A percentile compares a stretch with the other conserved stretches of the same genome.
phyloP scores from a whole-genome alignment of 1,140 invertebrate genomes.

The Chymomyza costata region DNA sequence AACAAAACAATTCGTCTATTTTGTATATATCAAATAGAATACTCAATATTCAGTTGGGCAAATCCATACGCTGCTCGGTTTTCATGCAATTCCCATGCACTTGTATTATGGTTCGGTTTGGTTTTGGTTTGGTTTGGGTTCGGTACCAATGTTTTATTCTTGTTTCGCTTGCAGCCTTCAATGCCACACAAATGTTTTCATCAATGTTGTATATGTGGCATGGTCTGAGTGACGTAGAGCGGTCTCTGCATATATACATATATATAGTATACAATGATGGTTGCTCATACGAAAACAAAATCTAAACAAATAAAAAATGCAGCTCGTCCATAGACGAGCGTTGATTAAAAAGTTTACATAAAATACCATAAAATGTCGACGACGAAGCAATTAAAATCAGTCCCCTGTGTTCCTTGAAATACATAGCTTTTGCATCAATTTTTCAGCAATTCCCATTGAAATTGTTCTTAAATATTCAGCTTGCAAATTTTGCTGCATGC shows the following conservation, averaged over 20 bases:
- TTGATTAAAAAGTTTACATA: slow-evolving; percentile 28
- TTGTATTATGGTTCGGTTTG: slow-evolving; percentile 34
- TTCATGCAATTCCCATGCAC: slow-evolving; percentile 60
- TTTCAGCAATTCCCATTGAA: too few species aligned
- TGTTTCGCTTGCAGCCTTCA: not conserved
- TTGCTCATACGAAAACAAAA: slow-evolving; percentile 49
- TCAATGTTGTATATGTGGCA: not conserved
- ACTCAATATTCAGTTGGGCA: slow-evolving; percentile 73
- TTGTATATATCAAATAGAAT: slow-evolving; percentile 39
- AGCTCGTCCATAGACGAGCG: slow-evolving; percentile 35
- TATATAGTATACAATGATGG: slow-evolving; percentile 45
- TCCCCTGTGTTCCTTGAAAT: too few species aligned
- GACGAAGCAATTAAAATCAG: too few species aligned
- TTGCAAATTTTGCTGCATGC: too few species aligned
- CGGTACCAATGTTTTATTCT: not conserved
- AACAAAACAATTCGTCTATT: slow-evolving; percentile 46
- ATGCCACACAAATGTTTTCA: slow-evolving; percentile 25
- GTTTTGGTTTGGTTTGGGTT: slow-evolving; percentile 11
- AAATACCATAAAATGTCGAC: too few species aligned
- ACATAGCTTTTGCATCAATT: too few species aligned
- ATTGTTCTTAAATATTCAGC: too few species aligned
- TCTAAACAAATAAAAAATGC: slow-evolving; percentile 58
- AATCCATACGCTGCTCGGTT: slow-evolving; percentile 62
- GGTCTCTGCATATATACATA: too few species aligned
- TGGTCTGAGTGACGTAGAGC: slow-evolving; percentile 12